Conservation (phyloP, 2,113 vertebrate genomes). For the Burhinus oedicnemus region DNA sequence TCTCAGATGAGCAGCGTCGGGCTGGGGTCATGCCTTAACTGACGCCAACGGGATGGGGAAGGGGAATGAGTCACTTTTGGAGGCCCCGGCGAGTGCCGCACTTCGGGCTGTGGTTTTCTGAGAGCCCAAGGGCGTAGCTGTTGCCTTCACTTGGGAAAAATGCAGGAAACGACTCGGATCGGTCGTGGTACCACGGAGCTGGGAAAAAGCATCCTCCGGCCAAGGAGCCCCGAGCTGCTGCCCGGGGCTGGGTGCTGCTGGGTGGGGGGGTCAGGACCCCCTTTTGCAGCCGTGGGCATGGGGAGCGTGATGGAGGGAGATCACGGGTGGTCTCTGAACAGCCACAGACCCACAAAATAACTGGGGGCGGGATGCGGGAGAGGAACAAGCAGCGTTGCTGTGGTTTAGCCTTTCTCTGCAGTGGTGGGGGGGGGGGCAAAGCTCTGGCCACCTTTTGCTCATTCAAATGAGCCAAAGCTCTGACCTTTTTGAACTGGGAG, state of each 20-base stretch:
- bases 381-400: neutral
- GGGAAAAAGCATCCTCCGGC: neutral
- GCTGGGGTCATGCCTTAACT: neutral
- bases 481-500: neutral
- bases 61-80: neutral
- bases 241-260: neutral
- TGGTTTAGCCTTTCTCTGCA: neutral
- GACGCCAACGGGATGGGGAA: neutral
- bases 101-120: neutral
- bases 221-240: neutral
- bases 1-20: neutral
- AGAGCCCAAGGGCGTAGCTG: neutral
- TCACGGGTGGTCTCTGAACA: neutral
- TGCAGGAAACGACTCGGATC: neutral
- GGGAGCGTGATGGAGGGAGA: neutral
- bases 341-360: neutral
- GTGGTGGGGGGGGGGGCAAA: fast-evolving
- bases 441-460: fast-evolving
- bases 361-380: neutral
- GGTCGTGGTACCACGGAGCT: fast-evolving
- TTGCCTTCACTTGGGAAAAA: neutral
- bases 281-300: neutral
- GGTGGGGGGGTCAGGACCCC: neutral
- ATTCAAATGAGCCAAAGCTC: fast-evolving
- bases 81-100: neutral